These are phyloP conservation scores for Sorex araneus DNA, from an alignment of 2,113 vertebrate genomes.

Conservation along the genomic window DNA sequence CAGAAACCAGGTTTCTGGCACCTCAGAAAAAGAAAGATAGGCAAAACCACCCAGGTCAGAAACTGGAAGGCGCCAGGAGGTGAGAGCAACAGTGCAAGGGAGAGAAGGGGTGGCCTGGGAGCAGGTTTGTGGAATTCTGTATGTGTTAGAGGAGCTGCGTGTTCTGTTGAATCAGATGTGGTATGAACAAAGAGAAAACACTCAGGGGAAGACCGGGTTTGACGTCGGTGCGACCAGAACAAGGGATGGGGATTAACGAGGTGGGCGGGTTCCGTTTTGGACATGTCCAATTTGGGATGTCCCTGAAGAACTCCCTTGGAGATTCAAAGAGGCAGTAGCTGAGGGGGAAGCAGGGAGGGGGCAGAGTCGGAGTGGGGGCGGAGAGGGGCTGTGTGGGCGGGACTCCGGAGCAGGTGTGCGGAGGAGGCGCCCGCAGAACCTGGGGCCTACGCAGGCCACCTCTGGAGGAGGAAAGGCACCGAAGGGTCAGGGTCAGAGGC, in stretches of 20 bases:
- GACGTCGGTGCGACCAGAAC: not conserved
- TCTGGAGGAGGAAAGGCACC: not conserved
- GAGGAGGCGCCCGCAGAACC: not conserved
- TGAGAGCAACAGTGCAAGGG: not conserved
- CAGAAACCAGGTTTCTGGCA: too few relatives aligned
- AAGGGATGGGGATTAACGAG: not conserved
- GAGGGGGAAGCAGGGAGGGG: not conserved
- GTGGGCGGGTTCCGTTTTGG: not conserved
- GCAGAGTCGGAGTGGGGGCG: not conserved
- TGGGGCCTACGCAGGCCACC: not conserved
- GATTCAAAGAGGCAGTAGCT: not conserved
- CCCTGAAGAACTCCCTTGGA: not conserved
- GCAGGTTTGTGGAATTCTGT: too few relatives aligned
- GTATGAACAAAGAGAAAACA: not conserved
- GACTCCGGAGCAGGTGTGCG: not conserved
- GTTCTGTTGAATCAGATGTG: not conserved
- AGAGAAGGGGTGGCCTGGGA: not conserved
- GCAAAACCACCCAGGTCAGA: too few relatives aligned
- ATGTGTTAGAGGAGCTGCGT: not conserved
- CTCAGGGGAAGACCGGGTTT: not conserved
- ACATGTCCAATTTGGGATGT: not conserved
- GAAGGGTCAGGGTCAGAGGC: not conserved
- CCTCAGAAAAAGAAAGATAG: too few relatives aligned
- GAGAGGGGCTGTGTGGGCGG: not conserved
- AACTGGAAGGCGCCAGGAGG: not conserved